Evolutionary conservation across 2,113 vertebrate species (phyloP), one percentile per base, ranked within the genome.

Genomic region (Petroica traversi): DNA sequence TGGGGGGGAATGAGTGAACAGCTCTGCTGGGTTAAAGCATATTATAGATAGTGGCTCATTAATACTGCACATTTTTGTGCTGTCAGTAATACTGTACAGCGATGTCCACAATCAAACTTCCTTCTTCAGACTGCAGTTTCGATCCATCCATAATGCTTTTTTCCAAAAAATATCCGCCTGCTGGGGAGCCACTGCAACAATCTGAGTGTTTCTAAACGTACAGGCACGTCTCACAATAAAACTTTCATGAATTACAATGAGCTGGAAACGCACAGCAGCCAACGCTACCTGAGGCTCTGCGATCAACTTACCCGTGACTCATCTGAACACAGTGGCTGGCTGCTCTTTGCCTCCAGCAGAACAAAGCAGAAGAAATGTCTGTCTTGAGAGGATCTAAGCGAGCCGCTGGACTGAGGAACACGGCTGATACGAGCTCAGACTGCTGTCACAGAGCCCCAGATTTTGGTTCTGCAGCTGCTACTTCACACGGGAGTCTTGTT

Each of bases 281-380:
- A 41, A 2, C 0, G 0, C 38, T 28, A 15, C 68, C 62, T 52
- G 4, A 9, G 41, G 59, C 24, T 45, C 14, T 28, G 58, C 2
- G 8, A 15, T 22, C 36, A 13, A 24, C 36, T 48, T 51, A 59
- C 24, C 2, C 1, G 48, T 64, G 59, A 73, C 45, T 64, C 54
- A 20, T 7, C 29, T 6, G 67, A 64, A 14, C 17, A 4, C 28
- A 3, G 34, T 2, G 14, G 15, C 59, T 19, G 7, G 15, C 13
- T 40, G 63, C 67, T 28, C 63, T 25, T 8, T 36, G 38, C 77
- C 40, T 52, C 20, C 54, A 36, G 45, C 38, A 57, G 57, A 73
- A 57, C 49, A n/a, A 36, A 57, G 34, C 12, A 20, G 18, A 17
- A 28, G 23, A 69, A 33, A 23, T 1, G 41, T n/a, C n/a, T 9